These are phyloP conservation scores for Aleiodes leptofemur DNA, from an alignment of 2,888 invertebrate genomes.

Conservation along the genomic window DNA sequence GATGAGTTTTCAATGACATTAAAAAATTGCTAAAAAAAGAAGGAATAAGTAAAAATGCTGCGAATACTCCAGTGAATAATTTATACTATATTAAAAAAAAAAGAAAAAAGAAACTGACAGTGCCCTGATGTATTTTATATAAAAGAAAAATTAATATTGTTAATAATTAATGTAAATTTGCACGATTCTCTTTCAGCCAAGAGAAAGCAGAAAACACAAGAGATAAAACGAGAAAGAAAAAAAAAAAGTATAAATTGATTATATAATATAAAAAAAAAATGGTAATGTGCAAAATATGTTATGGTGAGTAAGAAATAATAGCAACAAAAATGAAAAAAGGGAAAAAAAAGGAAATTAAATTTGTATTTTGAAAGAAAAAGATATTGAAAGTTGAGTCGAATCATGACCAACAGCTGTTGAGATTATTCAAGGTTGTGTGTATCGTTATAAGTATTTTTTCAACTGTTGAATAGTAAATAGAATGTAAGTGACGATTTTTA, in stretches of 20 bases:
- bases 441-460: constrained; percentile 73
- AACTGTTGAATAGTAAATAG: constrained; percentile 75
- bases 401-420: constrained; percentile 74
- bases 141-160: constrained; percentile 53
- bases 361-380: constrained; percentile 43
- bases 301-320: neutral
- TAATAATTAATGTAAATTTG: constrained; percentile 44
- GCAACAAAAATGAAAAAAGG: constrained; percentile 4
- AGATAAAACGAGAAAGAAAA: constrained; percentile 43
- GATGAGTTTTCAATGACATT: neutral
- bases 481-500: constrained; percentile 60
- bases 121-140: constrained; percentile 66
- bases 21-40: constrained; percentile 24
- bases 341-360: neutral
- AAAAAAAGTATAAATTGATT: constrained; percentile 66
- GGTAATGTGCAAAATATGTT: constrained; percentile 17
- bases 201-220: constrained; percentile 50
- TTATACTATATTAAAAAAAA: constrained; percentile 9
- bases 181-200: constrained; percentile 41
- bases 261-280: constrained; percentile 57
- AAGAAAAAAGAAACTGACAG: constrained; percentile 53
- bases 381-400: constrained; percentile 67
- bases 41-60: constrained; percentile 32
- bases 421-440: constrained; percentile 75
- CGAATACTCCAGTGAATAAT: constrained; percentile 49